Conservation (phyloP, 2,113 vertebrate genomes). For the Caranx melampygus region DNA sequence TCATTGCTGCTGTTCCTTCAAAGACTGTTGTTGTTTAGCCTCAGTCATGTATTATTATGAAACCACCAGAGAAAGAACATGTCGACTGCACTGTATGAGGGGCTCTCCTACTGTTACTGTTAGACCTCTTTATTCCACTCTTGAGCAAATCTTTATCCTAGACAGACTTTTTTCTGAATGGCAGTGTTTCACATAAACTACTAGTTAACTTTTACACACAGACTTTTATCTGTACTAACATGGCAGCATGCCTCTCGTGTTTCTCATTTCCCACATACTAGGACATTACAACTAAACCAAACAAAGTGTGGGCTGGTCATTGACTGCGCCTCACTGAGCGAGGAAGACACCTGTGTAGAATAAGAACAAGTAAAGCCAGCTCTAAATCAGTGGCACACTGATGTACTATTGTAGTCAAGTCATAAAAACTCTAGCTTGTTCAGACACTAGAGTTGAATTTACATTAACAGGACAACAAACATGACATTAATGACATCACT, state of each 20-base stretch:
- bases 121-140: not conserved
- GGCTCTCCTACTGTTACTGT: not conserved
- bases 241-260: slow-evolving; percentile 21
- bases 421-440: not conserved
- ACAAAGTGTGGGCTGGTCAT: not conserved
- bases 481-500: not conserved
- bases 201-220: not conserved
- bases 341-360: not conserved
- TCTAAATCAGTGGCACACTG: slow-evolving; percentile 29
- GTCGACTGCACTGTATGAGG: not conserved
- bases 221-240: not conserved
- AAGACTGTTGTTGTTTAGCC: not conserved
- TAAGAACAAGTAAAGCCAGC: slow-evolving; percentile 52
- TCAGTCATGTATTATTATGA: not conserved
- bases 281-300: slow-evolving; percentile 18
- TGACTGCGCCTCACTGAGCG: not conserved
- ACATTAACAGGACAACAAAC: not conserved
- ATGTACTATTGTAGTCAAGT: not conserved
- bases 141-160: not conserved
- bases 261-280: slow-evolving; percentile 40
- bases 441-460: not conserved
- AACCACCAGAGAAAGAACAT: not conserved
- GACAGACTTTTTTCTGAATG: not conserved
- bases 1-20: not conserved
- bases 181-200: not conserved